Base-by-base conservation (phyloP, 2,888 invertebrate genomes). In the Penaeus monodon region DNA sequence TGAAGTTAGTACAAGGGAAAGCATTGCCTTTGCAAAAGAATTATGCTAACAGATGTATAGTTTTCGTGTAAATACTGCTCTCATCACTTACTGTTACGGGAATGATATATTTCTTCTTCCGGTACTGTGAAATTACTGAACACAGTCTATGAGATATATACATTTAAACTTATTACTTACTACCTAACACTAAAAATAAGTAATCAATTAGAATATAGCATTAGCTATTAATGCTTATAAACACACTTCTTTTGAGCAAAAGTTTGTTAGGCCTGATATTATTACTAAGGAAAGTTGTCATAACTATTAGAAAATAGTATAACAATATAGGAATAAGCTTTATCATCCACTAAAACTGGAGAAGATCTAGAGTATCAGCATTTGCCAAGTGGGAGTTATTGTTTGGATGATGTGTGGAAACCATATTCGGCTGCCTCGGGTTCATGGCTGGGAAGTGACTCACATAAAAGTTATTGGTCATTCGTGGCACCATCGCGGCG, bases 301-400 rank as follows among this genome's bases (percentile, higher is more conserved):
- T 20, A 57, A 17, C 57, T 57, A 57, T 57, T 57, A 57, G 57
- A 57, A 57, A 57, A 57, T 57, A 57, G 57, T 57, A 57, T 57
- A 57, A 57, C 57, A 57, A 57, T 57, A 57, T 57, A 57, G 57
- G 57, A 57, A 57, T 66, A 49, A 64, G 44, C 65, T 84, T 84
- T 64, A 70, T 68, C 84, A 84, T n/a, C 38, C 64, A 85, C 85
- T 85, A 85, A 49, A 85, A 85, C 74, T 85, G 85, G 74, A 85
- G 76, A 68, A 87, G 79, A 79, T 83, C 86, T 78, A 64, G 78
- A 79, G 63, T 79, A 73, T 87, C 77, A 68, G 78, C 82, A 73
- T 78, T 81, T 27, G 82, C 66, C 38, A 87, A 65, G 65, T 33
- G 20, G 64, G 70, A 57, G 73, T 79, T 79, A 70, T 79, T 73